phyloP scores from a whole-genome alignment of 2,113 vertebrate genomes.

The Lathamus discolor region DNA sequence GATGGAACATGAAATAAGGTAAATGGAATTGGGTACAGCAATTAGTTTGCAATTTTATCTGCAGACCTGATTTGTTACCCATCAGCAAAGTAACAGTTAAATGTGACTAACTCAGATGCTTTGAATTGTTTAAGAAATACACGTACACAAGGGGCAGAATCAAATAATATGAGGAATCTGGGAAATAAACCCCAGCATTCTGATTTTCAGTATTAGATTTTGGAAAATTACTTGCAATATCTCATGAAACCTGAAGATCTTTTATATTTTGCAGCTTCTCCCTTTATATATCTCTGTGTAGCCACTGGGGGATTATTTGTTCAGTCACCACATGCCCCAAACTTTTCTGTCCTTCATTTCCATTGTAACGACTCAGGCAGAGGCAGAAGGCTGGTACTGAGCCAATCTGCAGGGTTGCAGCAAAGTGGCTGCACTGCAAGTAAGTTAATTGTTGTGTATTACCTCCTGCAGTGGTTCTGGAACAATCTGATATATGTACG shows the following conservation, averaged over 20 bases:
- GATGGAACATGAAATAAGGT: conserved; percentile 60
- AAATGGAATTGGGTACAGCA: conserved; percentile 51
- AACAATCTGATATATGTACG: not conserved
- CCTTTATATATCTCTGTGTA: not conserved
- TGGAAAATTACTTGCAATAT: not conserved
- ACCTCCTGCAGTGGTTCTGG: not conserved
- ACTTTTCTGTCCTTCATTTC: not conserved
- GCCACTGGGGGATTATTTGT: not conserved
- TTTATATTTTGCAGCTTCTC: not conserved
- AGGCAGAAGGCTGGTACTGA: not conserved
- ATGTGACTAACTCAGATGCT: not conserved
- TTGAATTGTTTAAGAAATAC: conserved; percentile 37
- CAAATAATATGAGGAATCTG: conserved; percentile 26
- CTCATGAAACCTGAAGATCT: not conserved
- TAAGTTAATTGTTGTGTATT: not conserved
- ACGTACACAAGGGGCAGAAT: conserved; percentile 17
- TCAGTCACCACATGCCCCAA: not conserved
- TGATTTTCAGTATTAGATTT: conserved; percentile 3
- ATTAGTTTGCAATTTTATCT: conserved; percentile 66
- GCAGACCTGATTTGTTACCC: conserved; percentile 45
- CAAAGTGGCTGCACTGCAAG: no score
- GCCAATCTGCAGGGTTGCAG: not conserved
- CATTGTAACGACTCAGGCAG: accelerated
- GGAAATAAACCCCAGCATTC: not conserved
- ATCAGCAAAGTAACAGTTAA: conserved; percentile 44